Percentiles rank a stretch among this genome's conserved stretches.
These are phyloP conservation scores for Drosophila pruinosa DNA, from an alignment of 1,140 invertebrate species.

Conservation along the genomic window DNA sequence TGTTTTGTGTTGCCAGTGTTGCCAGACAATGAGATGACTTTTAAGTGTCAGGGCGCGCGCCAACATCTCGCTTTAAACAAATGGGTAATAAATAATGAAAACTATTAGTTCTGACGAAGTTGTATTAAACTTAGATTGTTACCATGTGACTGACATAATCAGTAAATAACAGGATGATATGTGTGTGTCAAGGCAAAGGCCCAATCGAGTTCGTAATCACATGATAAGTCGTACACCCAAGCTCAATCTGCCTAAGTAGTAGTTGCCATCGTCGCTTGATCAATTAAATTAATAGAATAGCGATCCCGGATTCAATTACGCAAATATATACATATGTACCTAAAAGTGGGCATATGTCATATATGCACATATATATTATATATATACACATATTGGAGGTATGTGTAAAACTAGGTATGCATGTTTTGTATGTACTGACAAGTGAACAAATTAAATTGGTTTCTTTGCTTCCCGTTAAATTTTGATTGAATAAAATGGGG, in stretches of 20 bases:
- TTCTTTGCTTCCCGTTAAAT: neutral
- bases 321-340: neutral
- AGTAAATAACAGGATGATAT: constrained; percentile 39
- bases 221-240: constrained; percentile 60
- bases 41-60: neutral
- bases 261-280: constrained; percentile 41
- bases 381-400: no score
- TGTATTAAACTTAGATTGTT: constrained; percentile 38
- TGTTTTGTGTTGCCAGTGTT: constrained; percentile 30
- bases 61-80: constrained; percentile 5
- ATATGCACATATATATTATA: neutral
- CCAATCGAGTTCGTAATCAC: constrained; percentile 52
- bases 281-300: constrained; percentile 71
- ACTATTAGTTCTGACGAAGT: constrained; percentile 9
- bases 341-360: no score
- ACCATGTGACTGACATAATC: constrained; percentile 39
- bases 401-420: no score
- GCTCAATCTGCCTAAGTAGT: constrained; percentile 14
- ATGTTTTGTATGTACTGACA: neutral
- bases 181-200: constrained; percentile 57
- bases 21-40: constrained; percentile 11
- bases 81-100: constrained; percentile 5
- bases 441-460: constrained; percentile 3
- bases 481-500: constrained; percentile 3
- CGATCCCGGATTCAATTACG: constrained; percentile 67